phyloP scores from a whole-genome alignment of 23 tunicate species.

The Corella eumyota region DNA sequence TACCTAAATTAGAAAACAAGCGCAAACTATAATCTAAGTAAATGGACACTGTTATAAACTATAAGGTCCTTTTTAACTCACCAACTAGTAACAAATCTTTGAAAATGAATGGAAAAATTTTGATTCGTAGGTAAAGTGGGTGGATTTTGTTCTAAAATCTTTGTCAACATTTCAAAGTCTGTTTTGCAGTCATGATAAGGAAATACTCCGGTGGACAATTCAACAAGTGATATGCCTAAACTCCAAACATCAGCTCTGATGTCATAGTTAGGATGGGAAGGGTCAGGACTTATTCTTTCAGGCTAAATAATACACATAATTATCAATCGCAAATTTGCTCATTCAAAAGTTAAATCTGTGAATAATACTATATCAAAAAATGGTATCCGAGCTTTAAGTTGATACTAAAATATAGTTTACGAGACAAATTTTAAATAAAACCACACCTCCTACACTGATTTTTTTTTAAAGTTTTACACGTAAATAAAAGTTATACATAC shows the following conservation, averaged over 20 bases:
- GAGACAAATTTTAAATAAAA: too few species aligned
- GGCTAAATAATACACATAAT: too few species aligned
- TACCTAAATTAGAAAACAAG: too few species aligned
- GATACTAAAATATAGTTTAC: too few species aligned
- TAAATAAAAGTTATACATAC: constrained; percentile 25
- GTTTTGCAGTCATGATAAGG: constrained; percentile 85
- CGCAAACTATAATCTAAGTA: too few species aligned
- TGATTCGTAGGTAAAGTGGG: constrained; percentile 43
- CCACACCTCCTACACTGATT: too few species aligned
- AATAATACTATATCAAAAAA: too few species aligned
- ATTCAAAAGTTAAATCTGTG: too few species aligned
- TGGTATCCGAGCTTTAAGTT: too few species aligned
- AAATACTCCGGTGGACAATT: constrained; percentile 75
- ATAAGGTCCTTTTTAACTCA: constrained; percentile 23
- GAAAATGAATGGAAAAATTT: constrained; percentile 54
- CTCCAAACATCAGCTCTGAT: constrained; percentile 98
- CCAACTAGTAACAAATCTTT: constrained; percentile 64
- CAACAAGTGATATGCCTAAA: constrained; percentile 74
- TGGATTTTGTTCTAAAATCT: constrained; percentile 74
- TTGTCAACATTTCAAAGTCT: constrained; percentile 95
- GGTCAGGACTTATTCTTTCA: constrained; percentile 89
- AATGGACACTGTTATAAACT: too few species aligned
- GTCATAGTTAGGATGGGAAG: constrained; percentile 68
- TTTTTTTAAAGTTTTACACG: too few species aligned
- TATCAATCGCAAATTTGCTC: too few species aligned